Percentiles rank a stretch among this genome's conserved stretches.
phyloP scores from a whole-genome alignment of 2,113 vertebrate species.

The Oryzias melastigma region DNA sequence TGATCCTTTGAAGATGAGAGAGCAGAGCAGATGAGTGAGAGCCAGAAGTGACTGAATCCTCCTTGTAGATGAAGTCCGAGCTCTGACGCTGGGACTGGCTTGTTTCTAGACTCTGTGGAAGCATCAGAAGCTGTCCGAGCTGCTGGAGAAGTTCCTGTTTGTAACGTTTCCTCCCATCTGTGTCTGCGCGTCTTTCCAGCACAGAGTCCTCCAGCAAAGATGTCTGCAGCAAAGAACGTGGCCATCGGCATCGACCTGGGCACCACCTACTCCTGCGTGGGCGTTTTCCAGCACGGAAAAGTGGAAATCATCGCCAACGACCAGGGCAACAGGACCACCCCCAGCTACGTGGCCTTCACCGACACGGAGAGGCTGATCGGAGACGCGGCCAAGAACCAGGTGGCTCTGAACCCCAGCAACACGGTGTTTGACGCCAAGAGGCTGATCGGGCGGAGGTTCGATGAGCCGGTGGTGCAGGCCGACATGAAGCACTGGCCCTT shows the following conservation, averaged over 20 bases:
- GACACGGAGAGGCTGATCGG: constrained; percentile 19
- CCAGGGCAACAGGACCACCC: constrained; percentile 64
- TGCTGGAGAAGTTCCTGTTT: neutral
- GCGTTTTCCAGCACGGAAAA: constrained; percentile 91
- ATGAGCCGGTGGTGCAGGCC: constrained; percentile 65
- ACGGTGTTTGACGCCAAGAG: constrained; percentile 64
- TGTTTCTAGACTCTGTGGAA: too few species aligned
- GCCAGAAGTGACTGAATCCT: neutral
- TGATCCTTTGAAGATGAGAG: too few species aligned
- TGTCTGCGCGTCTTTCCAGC: neutral
- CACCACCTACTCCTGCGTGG: constrained; percentile 69
- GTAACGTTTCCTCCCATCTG: neutral
- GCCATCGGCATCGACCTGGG: too few species aligned
- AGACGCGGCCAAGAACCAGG: constrained; percentile 55
- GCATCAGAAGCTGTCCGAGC: neutral
- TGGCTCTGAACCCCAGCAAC: constrained; percentile 64
- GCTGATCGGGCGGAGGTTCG: constrained; percentile 72
- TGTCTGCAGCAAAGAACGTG: constrained; percentile 38
- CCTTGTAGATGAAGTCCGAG: too few species aligned
- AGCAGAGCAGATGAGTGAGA: neutral
- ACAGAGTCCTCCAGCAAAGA: constrained; percentile 3
- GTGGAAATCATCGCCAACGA: constrained; percentile 75
- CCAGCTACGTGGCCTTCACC: constrained; percentile 35
- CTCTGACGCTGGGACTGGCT: too few species aligned
- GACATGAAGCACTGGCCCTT: constrained; percentile 76